A percentile compares a stretch with the other conserved stretches of the same genome.
These are phyloP conservation scores for Dunckerocampus dactyliophorus DNA, from an alignment of 2,113 vertebrate genomes.

Conservation along the genomic window DNA sequence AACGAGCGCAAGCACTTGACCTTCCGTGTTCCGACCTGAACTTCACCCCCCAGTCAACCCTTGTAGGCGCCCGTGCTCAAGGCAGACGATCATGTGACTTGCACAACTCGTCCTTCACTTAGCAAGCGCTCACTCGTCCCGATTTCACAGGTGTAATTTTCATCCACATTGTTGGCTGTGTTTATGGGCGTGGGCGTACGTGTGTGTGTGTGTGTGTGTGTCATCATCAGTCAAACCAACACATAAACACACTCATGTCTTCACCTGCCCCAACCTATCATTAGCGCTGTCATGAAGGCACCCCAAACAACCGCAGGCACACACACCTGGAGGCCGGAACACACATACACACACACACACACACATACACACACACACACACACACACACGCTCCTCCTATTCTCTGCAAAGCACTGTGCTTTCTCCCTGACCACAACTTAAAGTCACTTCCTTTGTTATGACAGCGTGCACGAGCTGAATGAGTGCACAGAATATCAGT, in stretches of 20 bases:
- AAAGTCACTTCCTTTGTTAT: constrained; percentile 59
- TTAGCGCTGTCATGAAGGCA: constrained; percentile 67
- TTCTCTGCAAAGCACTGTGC: constrained; percentile 34
- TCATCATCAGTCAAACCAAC: constrained; percentile 39
- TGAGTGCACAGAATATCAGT: constrained; percentile 16
- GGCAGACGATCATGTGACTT: constrained; percentile 38
- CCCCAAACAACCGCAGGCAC: constrained; percentile 60
- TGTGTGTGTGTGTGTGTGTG: constrained; percentile 34
- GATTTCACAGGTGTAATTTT: constrained; percentile 57
- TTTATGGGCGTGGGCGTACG: constrained; percentile 14
- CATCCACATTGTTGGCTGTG: constrained; percentile 49
- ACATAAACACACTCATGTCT: constrained; percentile 60
- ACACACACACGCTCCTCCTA: not conserved
- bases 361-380: constrained; percentile 16
- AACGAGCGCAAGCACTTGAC: constrained; percentile 34
- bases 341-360: constrained; percentile 28
- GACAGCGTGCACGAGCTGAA: constrained; percentile 34
- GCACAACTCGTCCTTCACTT: constrained; percentile 34
- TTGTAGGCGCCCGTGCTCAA: constrained; percentile 12
- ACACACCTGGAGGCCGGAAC: constrained; percentile 67
- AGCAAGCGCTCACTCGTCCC: constrained; percentile 54
- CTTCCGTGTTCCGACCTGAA: constrained; percentile 40
- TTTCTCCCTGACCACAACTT: constrained; percentile 54
- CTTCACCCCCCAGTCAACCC: constrained; percentile 54
- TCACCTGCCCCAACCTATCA: constrained; percentile 77